phyloP scores from a whole-genome alignment of 1,140 invertebrate species.

The Nomia melanderi region DNA sequence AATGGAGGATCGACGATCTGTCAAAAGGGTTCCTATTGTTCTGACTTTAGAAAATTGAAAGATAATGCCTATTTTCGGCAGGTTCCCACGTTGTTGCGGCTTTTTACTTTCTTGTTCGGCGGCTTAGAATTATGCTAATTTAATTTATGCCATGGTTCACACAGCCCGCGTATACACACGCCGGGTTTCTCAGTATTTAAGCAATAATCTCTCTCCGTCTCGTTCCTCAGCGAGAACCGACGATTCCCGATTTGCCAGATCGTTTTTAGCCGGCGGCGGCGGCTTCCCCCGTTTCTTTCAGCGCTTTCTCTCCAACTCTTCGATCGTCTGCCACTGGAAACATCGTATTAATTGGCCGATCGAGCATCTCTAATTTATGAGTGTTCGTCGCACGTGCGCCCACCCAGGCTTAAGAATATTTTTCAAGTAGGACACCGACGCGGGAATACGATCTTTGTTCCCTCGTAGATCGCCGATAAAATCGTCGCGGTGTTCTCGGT shows the following conservation, averaged over 20 bases:
- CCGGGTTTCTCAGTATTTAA: slow-evolving; percentile 20
- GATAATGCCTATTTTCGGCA: slow-evolving; percentile 1
- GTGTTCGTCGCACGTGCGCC: slow-evolving; percentile 48
- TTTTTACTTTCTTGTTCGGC: slow-evolving; percentile 65
- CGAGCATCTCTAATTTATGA: slow-evolving; percentile 63
- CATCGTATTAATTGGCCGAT: slow-evolving; percentile 70
- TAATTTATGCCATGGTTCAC: slow-evolving; percentile 72
- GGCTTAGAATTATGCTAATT: slow-evolving; percentile 73
- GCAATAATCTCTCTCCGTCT: slow-evolving; percentile 30
- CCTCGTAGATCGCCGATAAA: slow-evolving; percentile 16
- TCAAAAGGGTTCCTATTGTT: neutral
- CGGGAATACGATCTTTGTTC: slow-evolving; percentile 28
- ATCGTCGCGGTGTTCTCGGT: slow-evolving; percentile 21
- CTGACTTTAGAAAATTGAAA: slow-evolving; percentile 14
- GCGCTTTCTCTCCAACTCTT: slow-evolving; percentile 28
- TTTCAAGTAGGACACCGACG: slow-evolving; percentile 32
- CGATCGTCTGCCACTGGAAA: slow-evolving; percentile 59
- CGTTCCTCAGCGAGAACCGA: neutral
- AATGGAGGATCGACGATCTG: too few relatives aligned
- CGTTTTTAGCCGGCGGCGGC: neutral
- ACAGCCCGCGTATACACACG: slow-evolving; percentile 33
- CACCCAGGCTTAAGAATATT: slow-evolving; percentile 49
- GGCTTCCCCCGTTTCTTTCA: slow-evolving; percentile 19
- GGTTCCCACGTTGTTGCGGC: slow-evolving; percentile 73
- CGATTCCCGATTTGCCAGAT: neutral